Evolutionary conservation across 2,888 invertebrate species (phyloP).

Genomic region (Drosophila vallismaia): DNA sequence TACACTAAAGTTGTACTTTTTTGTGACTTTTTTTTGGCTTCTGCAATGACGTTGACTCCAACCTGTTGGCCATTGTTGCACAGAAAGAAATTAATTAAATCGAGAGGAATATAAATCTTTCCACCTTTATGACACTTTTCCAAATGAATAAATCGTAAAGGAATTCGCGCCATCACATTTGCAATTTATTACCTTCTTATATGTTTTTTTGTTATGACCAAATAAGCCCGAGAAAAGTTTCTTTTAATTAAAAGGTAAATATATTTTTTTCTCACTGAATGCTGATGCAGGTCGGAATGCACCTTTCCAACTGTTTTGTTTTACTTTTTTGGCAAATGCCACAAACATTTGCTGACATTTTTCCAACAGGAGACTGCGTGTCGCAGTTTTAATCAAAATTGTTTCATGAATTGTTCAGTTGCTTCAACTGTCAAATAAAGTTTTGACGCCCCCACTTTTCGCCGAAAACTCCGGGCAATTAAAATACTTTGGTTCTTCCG

Average conservation of each 20-base stretch:
- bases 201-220: neutral
- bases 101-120: neutral
- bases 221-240: neutral
- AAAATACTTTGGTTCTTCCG: conserved; percentile 73
- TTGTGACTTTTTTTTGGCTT: conserved; percentile 22
- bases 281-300: neutral
- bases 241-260: neutral
- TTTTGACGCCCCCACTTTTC: conserved; percentile 60
- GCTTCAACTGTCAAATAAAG: conserved; percentile 75
- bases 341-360: conserved; percentile 41
- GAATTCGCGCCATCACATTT: no score
- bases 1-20: conserved; percentile 36
- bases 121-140: neutral
- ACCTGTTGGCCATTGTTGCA: conserved; percentile 58
- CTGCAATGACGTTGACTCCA: conserved; percentile 50
- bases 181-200: neutral
- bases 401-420: conserved; percentile 77
- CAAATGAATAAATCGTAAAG: no score
- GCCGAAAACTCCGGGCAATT: conserved; percentile 62
- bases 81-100: neutral
- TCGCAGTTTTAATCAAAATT: conserved; percentile 78
- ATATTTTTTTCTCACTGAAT: neutral
- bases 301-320: conserved; percentile 10
- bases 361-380: conserved; percentile 50
- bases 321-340: conserved; percentile 17